These are phyloP conservation scores for Polietes domitor DNA, from an alignment of 2,888 invertebrate species.

Conservation along the genomic window DNA sequence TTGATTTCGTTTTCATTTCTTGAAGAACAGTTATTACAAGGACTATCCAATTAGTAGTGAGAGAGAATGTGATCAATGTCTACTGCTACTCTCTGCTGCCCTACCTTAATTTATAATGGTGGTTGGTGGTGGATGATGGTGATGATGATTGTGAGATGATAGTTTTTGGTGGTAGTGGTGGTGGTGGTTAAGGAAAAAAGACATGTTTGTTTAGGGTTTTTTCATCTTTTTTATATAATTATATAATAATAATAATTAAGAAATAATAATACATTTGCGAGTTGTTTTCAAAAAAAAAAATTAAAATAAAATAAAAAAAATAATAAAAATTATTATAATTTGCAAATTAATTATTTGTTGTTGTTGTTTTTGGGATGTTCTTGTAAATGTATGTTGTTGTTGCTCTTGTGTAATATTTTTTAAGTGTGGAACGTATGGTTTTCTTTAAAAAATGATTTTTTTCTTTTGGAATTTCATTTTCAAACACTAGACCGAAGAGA, in stretches of 20 bases:
- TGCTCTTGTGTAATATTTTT: constrained; percentile 67
- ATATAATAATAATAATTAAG: constrained; percentile 79
- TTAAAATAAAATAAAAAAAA: constrained; percentile 62
- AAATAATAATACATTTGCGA: constrained; percentile 76
- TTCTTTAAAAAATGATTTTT: constrained; percentile 54
- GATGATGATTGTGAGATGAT: neutral
- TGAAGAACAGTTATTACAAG: neutral
- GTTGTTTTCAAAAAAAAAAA: constrained; percentile 69
- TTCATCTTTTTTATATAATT: constrained; percentile 79
- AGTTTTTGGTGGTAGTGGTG: constrained; percentile 22
- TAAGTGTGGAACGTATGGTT: constrained; percentile 61
- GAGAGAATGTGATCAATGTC: neutral
- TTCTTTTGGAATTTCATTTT: constrained; percentile 57
- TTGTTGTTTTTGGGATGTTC: constrained; percentile 65
- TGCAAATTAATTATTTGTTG: constrained; percentile 72
- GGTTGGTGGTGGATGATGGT: neutral
- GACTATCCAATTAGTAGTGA: neutral
- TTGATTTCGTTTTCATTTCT: constrained; percentile 1
- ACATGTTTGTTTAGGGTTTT: constrained; percentile 68
- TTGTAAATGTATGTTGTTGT: constrained; percentile 67
- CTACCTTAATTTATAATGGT: neutral
- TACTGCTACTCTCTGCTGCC: neutral
- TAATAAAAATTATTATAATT: constrained; percentile 74
- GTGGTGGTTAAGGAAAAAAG: constrained; percentile 46
- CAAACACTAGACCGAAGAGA: constrained; percentile 63